Evolutionary conservation across 1,140 invertebrate species (phyloP), one percentile per base, ranked within the genome.

Genomic region (Geopemphigus sp.): DNA sequence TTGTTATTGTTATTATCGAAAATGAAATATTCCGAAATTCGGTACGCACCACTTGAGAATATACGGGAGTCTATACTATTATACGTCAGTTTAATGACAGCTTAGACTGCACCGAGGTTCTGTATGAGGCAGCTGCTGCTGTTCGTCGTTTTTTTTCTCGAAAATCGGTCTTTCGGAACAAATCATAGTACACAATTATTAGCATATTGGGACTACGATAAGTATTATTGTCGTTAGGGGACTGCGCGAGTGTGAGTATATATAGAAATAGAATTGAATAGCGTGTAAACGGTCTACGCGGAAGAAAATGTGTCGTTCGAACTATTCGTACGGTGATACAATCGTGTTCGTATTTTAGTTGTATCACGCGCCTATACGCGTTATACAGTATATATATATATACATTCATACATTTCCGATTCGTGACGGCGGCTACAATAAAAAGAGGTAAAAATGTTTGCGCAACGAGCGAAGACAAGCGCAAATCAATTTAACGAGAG

Each of bases 31-130:
- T 47, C 74, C 1, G 11, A 78, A 63, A 61, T 63, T 78, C 74
- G 74, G 57, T 47, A 78, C 73, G 56, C 73, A 76, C 73, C 73
- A 76, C 73, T 76, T 76, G 73, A 76, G 56, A 56, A 29, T 8
- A 39, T 39, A 39, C 8, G 8, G 32, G 70, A 73, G 70, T 50
- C 70, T 45, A 54, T 50, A 50, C 47, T 14, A 50, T 12, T 50
- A 59, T 61, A 50, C 59, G 24, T 61, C 74, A 54, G 68, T 32
- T 72, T 54, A 72, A 72, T 39, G 50, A 72, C 68, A 54, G 50
- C 47, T 32, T 10, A 26, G 26, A 4, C 32, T 39, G 32, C 17
- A 29, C 24, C 1, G 47, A 53, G 8, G 26, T 72, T 61, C 12
- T 50, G 47, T 39, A 39, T 39, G 8, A 50, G 15, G 57, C 74